phyloP scores from a whole-genome alignment of 2,888 invertebrate species.

The Mimumesa dahlbomi region DNA sequence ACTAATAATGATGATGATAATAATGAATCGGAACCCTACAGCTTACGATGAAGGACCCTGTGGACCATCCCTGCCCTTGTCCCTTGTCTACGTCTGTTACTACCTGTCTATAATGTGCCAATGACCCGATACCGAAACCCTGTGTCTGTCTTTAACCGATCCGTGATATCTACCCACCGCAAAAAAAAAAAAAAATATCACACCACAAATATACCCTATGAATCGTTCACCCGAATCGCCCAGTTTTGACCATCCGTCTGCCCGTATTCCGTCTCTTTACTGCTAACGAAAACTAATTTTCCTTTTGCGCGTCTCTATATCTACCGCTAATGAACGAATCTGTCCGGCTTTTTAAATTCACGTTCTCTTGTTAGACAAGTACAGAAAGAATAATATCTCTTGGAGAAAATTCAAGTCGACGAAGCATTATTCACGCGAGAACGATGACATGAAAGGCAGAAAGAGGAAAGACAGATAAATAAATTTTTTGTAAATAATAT shows the following conservation, averaged over 20 bases:
- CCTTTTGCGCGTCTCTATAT: slow-evolving; percentile 25
- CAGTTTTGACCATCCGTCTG: slow-evolving; percentile 28
- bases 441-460: slow-evolving; percentile 16
- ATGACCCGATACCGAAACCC: slow-evolving; percentile 65
- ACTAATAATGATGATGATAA: slow-evolving; percentile 27
- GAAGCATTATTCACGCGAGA: neutral
- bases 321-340: neutral
- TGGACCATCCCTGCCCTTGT: slow-evolving; percentile 71
- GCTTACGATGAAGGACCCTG: slow-evolving; percentile 50
- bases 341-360: slow-evolving; percentile 3
- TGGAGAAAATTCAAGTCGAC: no score
- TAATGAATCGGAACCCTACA: slow-evolving; percentile 42
- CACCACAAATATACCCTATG: slow-evolving; percentile 6
- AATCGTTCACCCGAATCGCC: slow-evolving; percentile 1
- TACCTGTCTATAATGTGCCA: slow-evolving; percentile 76
- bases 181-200: no score
- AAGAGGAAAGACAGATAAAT: slow-evolving; percentile 16
- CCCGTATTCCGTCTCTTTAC: slow-evolving; percentile 25
- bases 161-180: slow-evolving; percentile 64
- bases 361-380: slow-evolving; percentile 17
- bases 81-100: slow-evolving; percentile 80
- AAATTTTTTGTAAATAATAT: no score
- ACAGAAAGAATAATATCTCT: no score
- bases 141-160: slow-evolving; percentile 71
- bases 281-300: slow-evolving; percentile 18